Percentiles rank a stretch among this genome's conserved stretches.
Conservation (phyloP, 2,888 invertebrate genomes). For the Ochropleura plecta region DNA sequence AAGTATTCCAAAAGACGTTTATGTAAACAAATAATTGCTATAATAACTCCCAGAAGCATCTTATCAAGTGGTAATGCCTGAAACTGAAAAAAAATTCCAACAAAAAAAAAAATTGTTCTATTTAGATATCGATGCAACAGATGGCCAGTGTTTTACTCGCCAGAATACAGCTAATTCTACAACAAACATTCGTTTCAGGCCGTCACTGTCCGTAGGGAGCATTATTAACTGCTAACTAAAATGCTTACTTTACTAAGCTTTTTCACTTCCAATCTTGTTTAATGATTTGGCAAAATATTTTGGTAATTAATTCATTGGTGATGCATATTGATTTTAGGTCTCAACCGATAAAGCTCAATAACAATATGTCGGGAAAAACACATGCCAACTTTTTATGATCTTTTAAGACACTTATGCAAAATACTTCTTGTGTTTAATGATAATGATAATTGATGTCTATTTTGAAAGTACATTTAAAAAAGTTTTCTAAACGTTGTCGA, state of each 20-base stretch:
- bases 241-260: slow-evolving; percentile 25
- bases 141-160: slow-evolving; percentile 38
- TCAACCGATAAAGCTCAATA: no score
- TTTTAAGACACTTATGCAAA: no score
- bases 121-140: slow-evolving; percentile 47
- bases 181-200: slow-evolving; percentile 38
- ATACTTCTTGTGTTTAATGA: no score
- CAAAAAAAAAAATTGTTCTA: slow-evolving; percentile 4
- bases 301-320: not conserved
- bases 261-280: slow-evolving; percentile 10
- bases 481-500: no score
- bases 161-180: slow-evolving; percentile 40
- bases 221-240: slow-evolving; percentile 25
- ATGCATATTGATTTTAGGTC: no score
- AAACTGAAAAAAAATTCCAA: not conserved
- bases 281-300: not conserved
- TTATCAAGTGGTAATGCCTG: not conserved
- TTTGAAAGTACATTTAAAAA: no score
- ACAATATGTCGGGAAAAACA: no score
- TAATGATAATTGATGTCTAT: no score
- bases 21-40: not conserved
- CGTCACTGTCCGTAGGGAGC: slow-evolving; percentile 36
- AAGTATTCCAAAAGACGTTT: not conserved
- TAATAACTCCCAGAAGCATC: not conserved
- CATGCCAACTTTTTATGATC: no score